Conservation (phyloP, 2,797 vertebrate species). For the Pseudomugil tenellus region DNA sequence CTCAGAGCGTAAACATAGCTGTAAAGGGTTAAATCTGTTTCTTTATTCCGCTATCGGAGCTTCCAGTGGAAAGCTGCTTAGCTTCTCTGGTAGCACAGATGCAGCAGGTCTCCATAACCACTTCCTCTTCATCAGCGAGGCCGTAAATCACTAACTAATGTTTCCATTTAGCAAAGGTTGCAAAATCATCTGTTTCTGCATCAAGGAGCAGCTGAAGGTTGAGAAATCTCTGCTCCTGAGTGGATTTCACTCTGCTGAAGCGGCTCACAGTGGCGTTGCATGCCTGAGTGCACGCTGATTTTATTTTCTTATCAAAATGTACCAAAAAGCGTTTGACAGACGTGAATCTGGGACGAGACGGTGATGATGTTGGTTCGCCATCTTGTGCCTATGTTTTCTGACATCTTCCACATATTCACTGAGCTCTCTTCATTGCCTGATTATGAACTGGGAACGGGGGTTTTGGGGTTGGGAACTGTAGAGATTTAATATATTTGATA, state of each 20-base stretch:
- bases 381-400: slow-evolving; percentile 44
- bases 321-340: slow-evolving; percentile 57
- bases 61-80: background rate
- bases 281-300: slow-evolving; percentile 51
- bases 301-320: slow-evolving; percentile 35
- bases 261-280: slow-evolving; percentile 69
- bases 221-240: background rate
- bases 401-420: slow-evolving; percentile 44
- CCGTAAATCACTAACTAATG: background rate
- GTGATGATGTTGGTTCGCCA: slow-evolving; percentile 29
- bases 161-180: background rate
- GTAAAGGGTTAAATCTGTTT: background rate
- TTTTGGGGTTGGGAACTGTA: slow-evolving; percentile 43
- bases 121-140: background rate
- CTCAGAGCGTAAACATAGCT: too few relatives aligned
- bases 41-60: background rate
- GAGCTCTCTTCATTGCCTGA: slow-evolving; percentile 57
- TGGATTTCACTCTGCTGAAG: too few relatives aligned
- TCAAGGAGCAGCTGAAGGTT: background rate
- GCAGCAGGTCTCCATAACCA: background rate
- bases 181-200: background rate
- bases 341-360: slow-evolving; percentile 25
- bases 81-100: background rate
- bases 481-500: slow-evolving; percentile 81
- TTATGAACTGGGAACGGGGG: slow-evolving; percentile 34